These are phyloP conservation scores for Tethea ocularis DNA, from an alignment of 2,888 invertebrate genomes.

Conservation along the genomic window DNA sequence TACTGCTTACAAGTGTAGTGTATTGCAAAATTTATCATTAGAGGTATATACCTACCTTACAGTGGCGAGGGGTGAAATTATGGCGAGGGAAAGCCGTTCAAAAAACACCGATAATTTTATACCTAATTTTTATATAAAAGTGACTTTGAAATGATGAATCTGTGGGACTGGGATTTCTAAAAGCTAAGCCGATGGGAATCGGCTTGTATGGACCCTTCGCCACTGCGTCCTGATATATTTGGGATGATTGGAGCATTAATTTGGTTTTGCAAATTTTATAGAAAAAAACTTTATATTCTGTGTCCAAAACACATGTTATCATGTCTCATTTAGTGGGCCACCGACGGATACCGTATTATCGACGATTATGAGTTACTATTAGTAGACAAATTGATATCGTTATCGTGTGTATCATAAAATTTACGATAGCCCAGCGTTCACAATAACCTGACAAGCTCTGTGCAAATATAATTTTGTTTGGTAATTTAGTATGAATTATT, in stretches of 20 bases:
- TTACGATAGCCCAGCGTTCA: conserved; percentile 60
- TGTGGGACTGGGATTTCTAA: too few species aligned
- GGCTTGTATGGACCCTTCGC: too few species aligned
- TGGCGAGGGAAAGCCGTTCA: too few species aligned
- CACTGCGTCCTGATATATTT: too few species aligned
- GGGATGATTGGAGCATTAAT: not conserved
- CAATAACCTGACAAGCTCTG: conserved; percentile 68
- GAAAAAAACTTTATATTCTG: conserved; percentile 26
- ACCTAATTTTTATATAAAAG: too few species aligned
- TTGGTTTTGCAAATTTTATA: not conserved
- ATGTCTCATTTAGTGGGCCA: conserved; percentile 46
- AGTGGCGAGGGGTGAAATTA: too few species aligned
- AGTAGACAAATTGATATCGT: conserved; percentile 71
- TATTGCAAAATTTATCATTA: too few species aligned
- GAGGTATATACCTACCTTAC: too few species aligned
- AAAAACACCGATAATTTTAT: too few species aligned
- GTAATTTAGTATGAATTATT: conserved; percentile 38
- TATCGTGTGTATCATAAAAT: conserved; percentile 72
- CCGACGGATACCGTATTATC: conserved; percentile 59
- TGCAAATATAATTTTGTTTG: conserved; percentile 68
- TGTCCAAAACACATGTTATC: conserved; percentile 57
- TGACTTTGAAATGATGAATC: too few species aligned
- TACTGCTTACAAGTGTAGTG: too few species aligned
- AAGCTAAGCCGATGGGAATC: too few species aligned
- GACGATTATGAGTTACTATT: conserved; percentile 57